Conservation (phyloP, 2,113 vertebrate species). For the Phylloscopus trochiloides region DNA sequence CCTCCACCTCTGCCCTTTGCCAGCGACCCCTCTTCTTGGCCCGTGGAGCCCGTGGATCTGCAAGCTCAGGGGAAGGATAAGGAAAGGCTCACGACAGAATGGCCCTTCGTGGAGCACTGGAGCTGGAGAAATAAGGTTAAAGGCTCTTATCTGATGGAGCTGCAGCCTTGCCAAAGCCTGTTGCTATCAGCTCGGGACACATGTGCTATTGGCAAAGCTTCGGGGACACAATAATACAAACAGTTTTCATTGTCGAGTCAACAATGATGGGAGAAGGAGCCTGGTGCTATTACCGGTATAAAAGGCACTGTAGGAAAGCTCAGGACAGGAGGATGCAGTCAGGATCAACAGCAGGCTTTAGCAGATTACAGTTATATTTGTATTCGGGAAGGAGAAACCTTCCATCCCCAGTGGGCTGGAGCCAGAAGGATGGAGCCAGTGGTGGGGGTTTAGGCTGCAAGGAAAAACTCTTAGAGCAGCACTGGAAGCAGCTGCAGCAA, state of each 20-base stretch:
- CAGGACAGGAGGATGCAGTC: conserved; percentile 57
- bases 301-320: conserved; percentile 41
- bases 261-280: conserved; percentile 71
- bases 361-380: conserved; percentile 50
- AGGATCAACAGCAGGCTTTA: conserved; percentile 35
- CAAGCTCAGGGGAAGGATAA: background rate
- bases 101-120: background rate
- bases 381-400: conserved; percentile 51
- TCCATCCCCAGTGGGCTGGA: conserved; percentile 31
- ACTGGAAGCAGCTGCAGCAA: conserved; percentile 20
- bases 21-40: background rate
- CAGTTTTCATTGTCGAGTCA: conserved; percentile 70
- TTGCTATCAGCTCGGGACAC: conserved; percentile 83
- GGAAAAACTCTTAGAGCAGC: background rate
- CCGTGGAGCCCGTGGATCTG: background rate
- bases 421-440: conserved; percentile 26
- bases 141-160: conserved; percentile 70
- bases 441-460: background rate
- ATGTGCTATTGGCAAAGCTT: conserved; percentile 77
- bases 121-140: conserved; percentile 56
- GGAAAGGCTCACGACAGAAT: background rate
- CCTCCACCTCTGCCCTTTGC: background rate
- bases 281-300: conserved; percentile 48
- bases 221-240: conserved; percentile 72
- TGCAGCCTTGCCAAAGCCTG: conserved; percentile 72